Percentiles rank a stretch among this genome's conserved stretches.
These are phyloP conservation scores for Toxostoma redivivum DNA, from an alignment of 2,113 vertebrate species.

Conservation along the genomic window DNA sequence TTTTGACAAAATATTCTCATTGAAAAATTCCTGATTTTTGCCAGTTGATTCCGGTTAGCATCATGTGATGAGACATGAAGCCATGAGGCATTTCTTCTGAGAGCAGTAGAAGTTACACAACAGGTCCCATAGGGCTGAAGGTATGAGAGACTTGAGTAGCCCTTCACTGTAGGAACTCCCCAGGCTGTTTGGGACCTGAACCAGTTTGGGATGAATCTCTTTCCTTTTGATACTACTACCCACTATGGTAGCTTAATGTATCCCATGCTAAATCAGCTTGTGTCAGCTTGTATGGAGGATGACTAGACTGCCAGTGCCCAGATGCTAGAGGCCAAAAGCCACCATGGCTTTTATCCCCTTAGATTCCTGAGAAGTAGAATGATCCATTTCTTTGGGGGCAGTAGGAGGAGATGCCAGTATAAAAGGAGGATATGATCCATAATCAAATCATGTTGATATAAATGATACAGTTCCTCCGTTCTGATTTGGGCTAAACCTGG, in stretches of 20 bases:
- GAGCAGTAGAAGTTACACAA: not conserved
- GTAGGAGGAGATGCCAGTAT: not conserved
- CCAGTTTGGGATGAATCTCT: not conserved
- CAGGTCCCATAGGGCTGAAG: not conserved
- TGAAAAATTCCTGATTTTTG: not conserved
- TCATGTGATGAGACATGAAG: fast-evolving
- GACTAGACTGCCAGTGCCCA: not conserved
- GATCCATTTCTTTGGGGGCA: fast-evolving
- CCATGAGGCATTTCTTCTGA: not conserved
- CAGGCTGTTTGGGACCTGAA: not conserved
- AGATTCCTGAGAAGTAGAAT: not conserved
- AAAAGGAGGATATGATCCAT: not conserved
- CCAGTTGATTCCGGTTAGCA: not conserved
- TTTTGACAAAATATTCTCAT: not conserved
- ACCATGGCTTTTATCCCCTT: not conserved
- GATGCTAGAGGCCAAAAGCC: not conserved
- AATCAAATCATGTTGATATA: not conserved
- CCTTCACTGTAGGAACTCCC: not conserved
- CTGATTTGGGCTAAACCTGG: not conserved
- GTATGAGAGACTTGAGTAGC: not conserved
- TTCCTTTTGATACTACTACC: not conserved
- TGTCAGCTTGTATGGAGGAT: fast-evolving
- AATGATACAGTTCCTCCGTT: not conserved
- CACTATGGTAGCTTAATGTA: not conserved
- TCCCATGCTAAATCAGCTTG: not conserved